Base-by-base conservation (phyloP, 2,797 vertebrate genomes). In the Gobio occitaniae region DNA sequence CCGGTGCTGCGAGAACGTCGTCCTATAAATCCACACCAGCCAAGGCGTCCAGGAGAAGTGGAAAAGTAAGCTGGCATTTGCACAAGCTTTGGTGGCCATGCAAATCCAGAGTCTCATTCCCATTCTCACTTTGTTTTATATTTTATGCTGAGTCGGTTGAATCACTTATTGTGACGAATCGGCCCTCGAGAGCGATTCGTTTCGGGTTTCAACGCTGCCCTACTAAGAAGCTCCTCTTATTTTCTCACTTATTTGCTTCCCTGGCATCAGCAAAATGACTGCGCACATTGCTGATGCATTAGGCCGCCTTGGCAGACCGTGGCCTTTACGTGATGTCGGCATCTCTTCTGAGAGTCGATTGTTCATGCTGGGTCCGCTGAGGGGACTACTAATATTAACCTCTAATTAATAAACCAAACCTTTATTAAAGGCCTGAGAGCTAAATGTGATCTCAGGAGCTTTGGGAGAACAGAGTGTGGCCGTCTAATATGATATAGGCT, bases 141-240 rank as follows among this genome's bases (percentile, higher is more conserved):
- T 80, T 90, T 80, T 90, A 90, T 91, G 90, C 92, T 91, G 89
- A 92, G 88, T 88, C 83, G 78, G 86, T 87, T 85, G 91, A 91
- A 91, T 92, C 90, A 90, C 87, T 89, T 86, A 92, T 92, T 83
- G 88, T 94, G 93, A 94, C 92, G 89, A 90, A 93, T 94, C 91
- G 80, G 78, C 74, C 91, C 90, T 88, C 91, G 87, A 91, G 91
- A 93, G 86, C 85, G 83, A 88, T 92, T 90, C 29, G 91, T 93
- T 90, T 93, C 92, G 91, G 79, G 65, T 91, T 93, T 92, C 89
- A 86, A 68, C 87, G 70, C 86, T 93, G 93, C 94, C 94, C 94
- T 93, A 94, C 89, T 94, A 94, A 93, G 91, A 93, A 91, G 89
- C 90, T 86, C 50, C 89, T 78, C 88, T 89, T 91, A 78, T 87